Base-by-base conservation (phyloP, 2,113 vertebrate species). In the Turdus rufiventris region DNA sequence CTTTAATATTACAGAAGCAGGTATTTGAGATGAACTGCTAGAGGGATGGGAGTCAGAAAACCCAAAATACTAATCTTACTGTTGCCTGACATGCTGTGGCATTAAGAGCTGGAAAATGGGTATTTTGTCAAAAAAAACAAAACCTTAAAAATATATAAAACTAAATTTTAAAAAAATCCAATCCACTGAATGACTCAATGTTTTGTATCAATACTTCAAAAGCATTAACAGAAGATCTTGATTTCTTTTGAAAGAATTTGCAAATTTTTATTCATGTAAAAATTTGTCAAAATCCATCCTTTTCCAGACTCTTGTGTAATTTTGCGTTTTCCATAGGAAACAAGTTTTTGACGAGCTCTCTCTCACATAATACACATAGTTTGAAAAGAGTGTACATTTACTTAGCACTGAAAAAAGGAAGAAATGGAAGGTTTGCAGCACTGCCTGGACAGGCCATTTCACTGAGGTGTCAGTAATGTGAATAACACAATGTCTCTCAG, bases 111-210 rank as follows among this genome's bases (percentile, higher is more conserved):
- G 33, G 25, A n/a, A 76, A 68, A 85, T 0, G 1, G 0, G 4
- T 42, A 19, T 77, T 80, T 57, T 57, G 2, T 70, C 14, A 26
- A 80, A 77, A 77, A 5, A 76, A 26, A 19, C 7, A 58, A 36
- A 10, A 5, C 2, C 12, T 42, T 24, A 68, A 31, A 70, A 91
- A 54, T 61, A 28, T n/a, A 47, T 75, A 38, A 24, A 82, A 17
- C 1, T 12, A 38, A 54, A 47, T 18, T 21, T 0, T 12, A 53
- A 53, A 61, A 45, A 26, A 42, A 1, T 1, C 25, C 26, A 50
- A 50, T 4, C 5, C 5, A 8, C 3, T 24, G 8, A 88, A 75
- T 31, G 0, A 53, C 11, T 77, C 2, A 26, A 31, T 54, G 0
- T 12, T 68, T 63, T 54, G 24, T 38, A 57, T 38, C 11, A 36